These are phyloP conservation scores for Brachionus koreanus DNA, from an alignment of 1,140 invertebrate genomes.

Conservation along the genomic window DNA sequence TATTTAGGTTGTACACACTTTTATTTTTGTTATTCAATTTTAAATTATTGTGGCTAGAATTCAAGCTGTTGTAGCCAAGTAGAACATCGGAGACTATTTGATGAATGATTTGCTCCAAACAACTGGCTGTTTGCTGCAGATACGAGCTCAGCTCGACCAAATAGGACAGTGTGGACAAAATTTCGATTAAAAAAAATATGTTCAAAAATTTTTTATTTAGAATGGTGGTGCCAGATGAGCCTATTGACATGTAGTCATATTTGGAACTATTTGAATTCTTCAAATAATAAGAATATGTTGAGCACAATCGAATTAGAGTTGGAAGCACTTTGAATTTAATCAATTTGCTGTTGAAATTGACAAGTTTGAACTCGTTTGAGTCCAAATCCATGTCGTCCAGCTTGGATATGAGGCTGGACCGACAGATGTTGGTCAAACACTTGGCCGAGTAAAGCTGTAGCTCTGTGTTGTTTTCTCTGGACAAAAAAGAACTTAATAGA, in stretches of 20 bases:
- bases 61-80: background rate
- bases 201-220: slow-evolving; percentile 16
- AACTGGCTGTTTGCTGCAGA: slow-evolving; percentile 14
- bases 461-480: slow-evolving; percentile 7
- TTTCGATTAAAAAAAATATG: slow-evolving; percentile 28
- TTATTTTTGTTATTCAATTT: slow-evolving; percentile 1
- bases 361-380: slow-evolving; percentile 4
- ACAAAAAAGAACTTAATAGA: slow-evolving; percentile 26
- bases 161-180: slow-evolving; percentile 20
- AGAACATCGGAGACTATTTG: slow-evolving; percentile 9
- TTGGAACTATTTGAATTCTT: slow-evolving; percentile 16
- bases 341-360: slow-evolving; percentile 38
- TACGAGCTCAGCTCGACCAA: slow-evolving; percentile 32
- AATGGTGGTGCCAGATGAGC: background rate
- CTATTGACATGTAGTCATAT: background rate
- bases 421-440: slow-evolving; percentile 34
- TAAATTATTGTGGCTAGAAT: background rate
- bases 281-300: background rate
- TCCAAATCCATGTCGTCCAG: slow-evolving; percentile 10
- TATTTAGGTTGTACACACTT: slow-evolving; percentile 14
- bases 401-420: slow-evolving; percentile 9
- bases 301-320: slow-evolving; percentile 20
- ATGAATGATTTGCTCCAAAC: slow-evolving; percentile 22
- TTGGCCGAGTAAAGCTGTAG: slow-evolving; percentile 24
- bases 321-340: slow-evolving; percentile 37